These are phyloP conservation scores for Nomada fabriciana DNA, from an alignment of 2,888 invertebrate species.

Conservation along the genomic window DNA sequence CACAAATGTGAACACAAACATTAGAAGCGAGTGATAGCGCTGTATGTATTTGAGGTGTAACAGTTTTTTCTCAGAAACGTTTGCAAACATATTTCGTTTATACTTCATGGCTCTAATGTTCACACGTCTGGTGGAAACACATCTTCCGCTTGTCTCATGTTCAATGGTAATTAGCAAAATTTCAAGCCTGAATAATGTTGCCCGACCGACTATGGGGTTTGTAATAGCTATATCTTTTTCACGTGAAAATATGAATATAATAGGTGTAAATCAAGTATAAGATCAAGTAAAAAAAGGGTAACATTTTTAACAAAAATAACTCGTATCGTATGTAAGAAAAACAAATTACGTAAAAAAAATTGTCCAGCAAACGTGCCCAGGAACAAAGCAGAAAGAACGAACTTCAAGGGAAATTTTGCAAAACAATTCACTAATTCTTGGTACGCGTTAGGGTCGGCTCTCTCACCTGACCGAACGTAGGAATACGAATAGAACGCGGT, in stretches of 20 bases:
- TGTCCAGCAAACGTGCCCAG: background rate
- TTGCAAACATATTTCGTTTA: constrained; percentile 40
- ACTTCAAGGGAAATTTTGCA: background rate
- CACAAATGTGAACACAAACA: constrained; percentile 47
- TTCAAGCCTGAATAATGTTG: background rate
- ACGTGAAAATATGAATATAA: no score
- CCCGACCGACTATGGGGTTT: background rate
- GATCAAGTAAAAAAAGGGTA: no score
- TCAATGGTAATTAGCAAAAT: constrained; percentile 35
- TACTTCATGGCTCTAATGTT: constrained; percentile 40
- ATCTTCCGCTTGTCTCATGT: constrained; percentile 24
- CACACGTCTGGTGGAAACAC: constrained; percentile 33
- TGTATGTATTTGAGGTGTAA: constrained; percentile 35
- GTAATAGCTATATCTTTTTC: background rate
- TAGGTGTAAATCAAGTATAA: no score
- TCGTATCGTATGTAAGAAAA: background rate
- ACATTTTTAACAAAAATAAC: no score
- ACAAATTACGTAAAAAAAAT: background rate
- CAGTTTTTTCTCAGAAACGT: constrained; percentile 40
- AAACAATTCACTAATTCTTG: constrained; percentile 33
- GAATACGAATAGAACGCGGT: constrained; percentile 16
- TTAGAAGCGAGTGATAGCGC: constrained; percentile 8
- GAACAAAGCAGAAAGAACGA: background rate
- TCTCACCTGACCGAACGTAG: constrained; percentile 5
- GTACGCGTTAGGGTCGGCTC: background rate